A percentile compares a stretch with the other conserved stretches of the same genome.
Conservation (phyloP, 1,140 invertebrate genomes). For the Bombus consobrinus region DNA sequence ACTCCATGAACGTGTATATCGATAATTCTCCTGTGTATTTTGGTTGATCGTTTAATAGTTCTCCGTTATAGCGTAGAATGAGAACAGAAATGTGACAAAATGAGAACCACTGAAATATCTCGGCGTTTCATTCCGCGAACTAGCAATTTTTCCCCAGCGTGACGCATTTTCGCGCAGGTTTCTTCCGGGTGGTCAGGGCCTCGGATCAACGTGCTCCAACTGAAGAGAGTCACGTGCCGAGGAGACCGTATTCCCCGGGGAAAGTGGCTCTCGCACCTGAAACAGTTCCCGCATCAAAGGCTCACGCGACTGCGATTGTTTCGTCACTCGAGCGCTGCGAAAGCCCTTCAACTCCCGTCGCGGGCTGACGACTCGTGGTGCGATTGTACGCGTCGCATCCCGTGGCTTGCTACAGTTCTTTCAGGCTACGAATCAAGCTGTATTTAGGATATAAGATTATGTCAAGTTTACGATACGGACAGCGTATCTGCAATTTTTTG, state of each 20-base stretch:
- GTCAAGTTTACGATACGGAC: no score
- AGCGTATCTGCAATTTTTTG: no score
- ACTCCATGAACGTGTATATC: neutral
- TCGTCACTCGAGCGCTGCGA: neutral
- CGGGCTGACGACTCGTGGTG: neutral
- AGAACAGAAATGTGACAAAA: neutral
- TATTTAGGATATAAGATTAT: no score
- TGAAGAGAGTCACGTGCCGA: neutral
- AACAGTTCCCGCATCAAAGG: constrained; percentile 25
- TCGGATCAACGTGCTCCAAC: neutral
- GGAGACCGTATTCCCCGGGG: neutral
- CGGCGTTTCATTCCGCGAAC: neutral
- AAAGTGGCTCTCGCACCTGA: constrained; percentile 26
- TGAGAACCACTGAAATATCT: neutral
- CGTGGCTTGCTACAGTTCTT: no score
- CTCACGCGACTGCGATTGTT: neutral
- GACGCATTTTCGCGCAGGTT: no score
- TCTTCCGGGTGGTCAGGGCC: neutral
- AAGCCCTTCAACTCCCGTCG: neutral
- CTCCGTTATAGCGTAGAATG: neutral
- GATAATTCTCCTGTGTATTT: neutral
- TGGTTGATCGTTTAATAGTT: neutral
- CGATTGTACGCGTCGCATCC: neutral
- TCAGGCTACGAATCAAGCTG: no score
- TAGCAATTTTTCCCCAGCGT: no score